Evolutionary conservation across 2,888 invertebrate species (phyloP).

Genomic region (Apotomis capreana): DNA sequence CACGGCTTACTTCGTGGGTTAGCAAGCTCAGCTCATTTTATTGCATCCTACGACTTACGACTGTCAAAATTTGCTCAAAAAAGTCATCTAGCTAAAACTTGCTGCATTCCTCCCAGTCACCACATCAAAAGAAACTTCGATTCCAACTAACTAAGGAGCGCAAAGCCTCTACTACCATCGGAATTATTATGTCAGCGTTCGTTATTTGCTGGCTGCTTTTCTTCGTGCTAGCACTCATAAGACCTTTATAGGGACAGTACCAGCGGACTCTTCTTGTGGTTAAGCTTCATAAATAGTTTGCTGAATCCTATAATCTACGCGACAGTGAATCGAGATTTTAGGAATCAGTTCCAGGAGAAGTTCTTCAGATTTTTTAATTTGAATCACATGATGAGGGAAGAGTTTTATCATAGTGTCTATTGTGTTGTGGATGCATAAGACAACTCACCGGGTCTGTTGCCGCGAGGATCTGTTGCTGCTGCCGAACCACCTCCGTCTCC

Average conservation of each 20-base stretch:
- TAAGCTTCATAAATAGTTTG: conserved; percentile 97
- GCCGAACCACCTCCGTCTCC: too few species aligned
- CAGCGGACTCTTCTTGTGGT: conserved; percentile 93
- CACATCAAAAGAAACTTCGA: conserved; percentile 91
- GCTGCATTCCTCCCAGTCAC: conserved; percentile 83
- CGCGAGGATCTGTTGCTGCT: too few species aligned
- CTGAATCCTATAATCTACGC: conserved; percentile 98
- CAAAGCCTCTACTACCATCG: conserved; percentile 98
- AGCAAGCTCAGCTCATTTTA: too few species aligned
- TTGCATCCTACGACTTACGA: not conserved
- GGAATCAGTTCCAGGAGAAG: conserved; percentile 97
- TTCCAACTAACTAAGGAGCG: conserved; percentile 94
- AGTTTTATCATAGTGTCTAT: conserved; percentile 90
- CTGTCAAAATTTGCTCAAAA: conserved; percentile 78
- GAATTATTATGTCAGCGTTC: conserved; percentile 98
- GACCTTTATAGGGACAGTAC: conserved; percentile 85
- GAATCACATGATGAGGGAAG: conserved; percentile 96
- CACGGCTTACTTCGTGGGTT: conserved; percentile 64
- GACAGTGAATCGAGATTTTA: conserved; percentile 96
- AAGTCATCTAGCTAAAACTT: conserved; percentile 77
- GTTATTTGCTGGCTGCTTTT: conserved; percentile 98
- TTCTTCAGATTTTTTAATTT: conserved; percentile 95
- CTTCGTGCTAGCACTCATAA: conserved; percentile 95
- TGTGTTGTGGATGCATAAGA: too few species aligned
- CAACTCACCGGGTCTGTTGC: too few species aligned